These are phyloP conservation scores for Acanthosepion pharaonis DNA, from an alignment of 2,888 invertebrate genomes.

Conservation along the genomic window DNA sequence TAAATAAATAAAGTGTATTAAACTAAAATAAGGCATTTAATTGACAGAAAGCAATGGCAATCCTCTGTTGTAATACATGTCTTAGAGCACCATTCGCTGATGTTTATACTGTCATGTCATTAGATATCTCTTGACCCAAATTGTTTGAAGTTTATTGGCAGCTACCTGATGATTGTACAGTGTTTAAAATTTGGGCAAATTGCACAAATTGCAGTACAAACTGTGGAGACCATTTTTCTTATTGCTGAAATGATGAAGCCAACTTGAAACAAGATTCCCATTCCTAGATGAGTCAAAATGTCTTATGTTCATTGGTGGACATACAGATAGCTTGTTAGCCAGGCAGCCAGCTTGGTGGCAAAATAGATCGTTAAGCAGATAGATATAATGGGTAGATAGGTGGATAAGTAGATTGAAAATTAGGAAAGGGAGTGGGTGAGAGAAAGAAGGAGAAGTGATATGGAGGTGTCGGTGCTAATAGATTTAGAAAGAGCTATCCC, in stretches of 20 bases:
- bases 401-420: slow-evolving; percentile 33
- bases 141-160: neutral
- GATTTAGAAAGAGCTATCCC: slow-evolving; percentile 33
- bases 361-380: neutral
- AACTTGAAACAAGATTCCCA: slow-evolving; percentile 33
- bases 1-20: too few species aligned
- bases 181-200: neutral
- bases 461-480: slow-evolving; percentile 8
- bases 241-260: neutral
- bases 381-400: neutral
- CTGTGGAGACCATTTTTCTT: neutral
- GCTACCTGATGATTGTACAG: neutral
- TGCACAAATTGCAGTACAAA: slow-evolving; percentile 33
- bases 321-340: slow-evolving; percentile 4
- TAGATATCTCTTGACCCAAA: neutral
- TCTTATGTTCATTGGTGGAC: neutral
- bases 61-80: too few species aligned
- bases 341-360: slow-evolving; percentile 2
- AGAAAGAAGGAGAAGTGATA: neutral
- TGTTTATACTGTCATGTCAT: neutral
- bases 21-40: too few species aligned
- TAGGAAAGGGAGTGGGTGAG: neutral
- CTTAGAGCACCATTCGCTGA: neutral
- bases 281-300: neutral
- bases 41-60: too few species aligned